Evolutionary conservation across 2,113 vertebrate species (phyloP).

Genomic region (Pica pica): DNA sequence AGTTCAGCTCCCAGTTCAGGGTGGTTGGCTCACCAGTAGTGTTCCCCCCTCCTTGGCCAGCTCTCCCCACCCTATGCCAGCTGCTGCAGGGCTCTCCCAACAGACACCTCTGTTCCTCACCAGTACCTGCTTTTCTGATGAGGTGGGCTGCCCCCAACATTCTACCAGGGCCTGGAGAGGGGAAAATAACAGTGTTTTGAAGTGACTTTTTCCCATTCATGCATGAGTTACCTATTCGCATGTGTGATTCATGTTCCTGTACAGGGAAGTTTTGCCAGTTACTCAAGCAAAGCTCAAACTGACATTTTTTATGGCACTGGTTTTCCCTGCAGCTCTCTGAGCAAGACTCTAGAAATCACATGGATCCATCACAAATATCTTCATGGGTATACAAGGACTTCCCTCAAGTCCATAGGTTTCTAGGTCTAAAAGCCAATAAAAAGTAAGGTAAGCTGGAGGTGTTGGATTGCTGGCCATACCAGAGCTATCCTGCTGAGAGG

Average conservation of each 20-base stretch:
- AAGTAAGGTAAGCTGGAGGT: neutral
- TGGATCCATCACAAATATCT: neutral
- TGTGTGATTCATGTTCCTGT: neutral
- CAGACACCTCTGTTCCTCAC: neutral
- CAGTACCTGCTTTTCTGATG: neutral
- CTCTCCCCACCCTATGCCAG: neutral
- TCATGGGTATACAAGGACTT: neutral
- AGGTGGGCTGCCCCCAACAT: neutral
- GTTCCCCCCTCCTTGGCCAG: neutral
- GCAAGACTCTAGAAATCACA: neutral
- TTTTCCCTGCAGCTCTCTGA: neutral
- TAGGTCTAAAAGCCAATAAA: neutral
- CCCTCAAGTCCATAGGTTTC: neutral
- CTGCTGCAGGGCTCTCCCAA: neutral
- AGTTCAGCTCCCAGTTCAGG: neutral
- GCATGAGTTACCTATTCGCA: neutral
- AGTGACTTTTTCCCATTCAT: neutral
- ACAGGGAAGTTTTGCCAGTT: neutral
- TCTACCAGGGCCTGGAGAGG: neutral
- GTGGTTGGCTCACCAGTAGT: neutral
- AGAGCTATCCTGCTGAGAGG: neutral
- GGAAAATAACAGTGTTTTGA: neutral
- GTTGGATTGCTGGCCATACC: neutral
- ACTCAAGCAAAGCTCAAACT: neutral
- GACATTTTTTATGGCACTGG: neutral